Evolutionary conservation across 2,888 invertebrate genomes (phyloP).

Genomic region (Leptopterna dolabrata): DNA sequence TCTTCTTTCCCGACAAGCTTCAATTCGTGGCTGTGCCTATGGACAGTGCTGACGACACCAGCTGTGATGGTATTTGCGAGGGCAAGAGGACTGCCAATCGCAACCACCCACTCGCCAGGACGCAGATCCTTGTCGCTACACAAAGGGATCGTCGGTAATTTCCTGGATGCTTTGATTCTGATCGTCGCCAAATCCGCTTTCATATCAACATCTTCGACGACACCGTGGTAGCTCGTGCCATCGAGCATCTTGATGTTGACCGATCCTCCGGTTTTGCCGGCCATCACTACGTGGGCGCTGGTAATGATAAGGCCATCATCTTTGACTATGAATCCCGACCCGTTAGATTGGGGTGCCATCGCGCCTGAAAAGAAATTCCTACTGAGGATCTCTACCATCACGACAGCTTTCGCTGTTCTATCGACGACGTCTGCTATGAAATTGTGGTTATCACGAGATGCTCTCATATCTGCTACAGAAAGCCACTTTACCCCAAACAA

Average conservation of each 20-base stretch:
- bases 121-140: constrained; percentile 81
- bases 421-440: constrained; percentile 94
- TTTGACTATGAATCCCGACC: constrained; percentile 93
- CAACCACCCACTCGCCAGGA: constrained; percentile 93
- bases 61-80: constrained; percentile 92
- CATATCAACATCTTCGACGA: constrained; percentile 86
- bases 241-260: constrained; percentile 73
- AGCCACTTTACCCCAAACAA: not conserved
- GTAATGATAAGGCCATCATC: constrained; percentile 90
- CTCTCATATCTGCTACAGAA: not conserved
- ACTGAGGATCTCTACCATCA: constrained; percentile 91
- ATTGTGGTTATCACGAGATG: not conserved
- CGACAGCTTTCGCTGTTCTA: constrained; percentile 85
- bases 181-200: constrained; percentile 89
- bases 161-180: constrained; percentile 71
- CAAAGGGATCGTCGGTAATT: constrained; percentile 77
- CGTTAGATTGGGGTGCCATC: constrained; percentile 76
- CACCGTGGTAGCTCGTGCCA: constrained; percentile 78
- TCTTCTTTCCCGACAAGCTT: constrained; percentile 73
- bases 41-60: constrained; percentile 83
- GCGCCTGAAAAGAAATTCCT: constrained; percentile 62
- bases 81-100: constrained; percentile 90
- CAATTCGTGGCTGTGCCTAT: constrained; percentile 72
- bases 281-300: constrained; percentile 93
- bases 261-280: constrained; percentile 73